phyloP scores from a whole-genome alignment of 2,113 vertebrate genomes.

The Pterocles orientalis region DNA sequence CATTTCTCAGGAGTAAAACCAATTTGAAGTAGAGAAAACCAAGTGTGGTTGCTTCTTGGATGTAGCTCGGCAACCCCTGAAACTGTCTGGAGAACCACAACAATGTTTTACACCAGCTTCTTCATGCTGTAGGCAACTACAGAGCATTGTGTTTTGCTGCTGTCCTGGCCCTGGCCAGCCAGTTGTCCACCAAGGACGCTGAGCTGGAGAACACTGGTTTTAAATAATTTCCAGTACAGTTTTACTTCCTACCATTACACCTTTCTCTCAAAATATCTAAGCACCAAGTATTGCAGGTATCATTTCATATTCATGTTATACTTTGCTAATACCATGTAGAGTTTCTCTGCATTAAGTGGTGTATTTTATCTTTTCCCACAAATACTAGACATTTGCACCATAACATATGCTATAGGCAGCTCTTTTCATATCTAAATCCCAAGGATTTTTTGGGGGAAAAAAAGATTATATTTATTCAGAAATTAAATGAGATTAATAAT shows the following conservation, averaged over 20 bases:
- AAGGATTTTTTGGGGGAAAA: background rate
- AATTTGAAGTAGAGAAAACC: background rate
- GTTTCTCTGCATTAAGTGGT: background rate
- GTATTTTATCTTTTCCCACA: constrained; percentile 11
- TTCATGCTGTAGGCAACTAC: background rate
- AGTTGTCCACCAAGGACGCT: background rate
- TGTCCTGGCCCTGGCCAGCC: background rate
- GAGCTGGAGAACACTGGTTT: background rate
- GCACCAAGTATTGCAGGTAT: background rate
- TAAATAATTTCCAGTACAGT: background rate
- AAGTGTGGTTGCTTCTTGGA: background rate
- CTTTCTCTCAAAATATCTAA: background rate
- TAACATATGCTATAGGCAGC: background rate
- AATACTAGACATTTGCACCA: background rate
- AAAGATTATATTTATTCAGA: constrained; percentile 34
- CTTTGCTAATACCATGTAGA: background rate
- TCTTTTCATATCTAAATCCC: background rate
- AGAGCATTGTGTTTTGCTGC: background rate
- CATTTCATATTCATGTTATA: background rate
- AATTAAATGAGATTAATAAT: constrained; percentile 59
- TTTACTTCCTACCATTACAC: background rate
- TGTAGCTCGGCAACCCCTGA: background rate
- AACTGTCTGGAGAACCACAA: background rate
- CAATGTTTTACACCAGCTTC: background rate
- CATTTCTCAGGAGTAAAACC: background rate